A percentile compares a stretch with the other conserved stretches of the same genome.
These are phyloP conservation scores for Typhlichthys subterraneus DNA, from an alignment of 2,797 vertebrate species.

Conservation along the genomic window DNA sequence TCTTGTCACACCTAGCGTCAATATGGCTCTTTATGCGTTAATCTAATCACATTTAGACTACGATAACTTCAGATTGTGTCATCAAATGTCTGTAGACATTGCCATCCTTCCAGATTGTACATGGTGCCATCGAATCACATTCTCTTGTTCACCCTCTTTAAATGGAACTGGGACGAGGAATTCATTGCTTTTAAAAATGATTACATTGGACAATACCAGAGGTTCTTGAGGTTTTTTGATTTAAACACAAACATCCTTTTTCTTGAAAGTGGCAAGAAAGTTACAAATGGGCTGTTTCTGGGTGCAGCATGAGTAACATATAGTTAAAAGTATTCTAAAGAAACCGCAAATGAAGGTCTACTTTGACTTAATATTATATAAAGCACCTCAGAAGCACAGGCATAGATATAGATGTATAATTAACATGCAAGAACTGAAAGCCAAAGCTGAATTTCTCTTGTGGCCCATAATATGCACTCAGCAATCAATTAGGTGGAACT, in stretches of 20 bases:
- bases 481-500: slow-evolving; percentile 37
- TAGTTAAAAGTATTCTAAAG: not conserved
- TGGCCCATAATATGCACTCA: slow-evolving; percentile 25
- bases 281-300: not conserved
- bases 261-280: too few species aligned
- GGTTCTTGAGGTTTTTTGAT: slow-evolving; percentile 13
- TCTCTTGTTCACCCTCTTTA: too few species aligned
- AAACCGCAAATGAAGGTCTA: slow-evolving; percentile 4
- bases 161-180: too few species aligned
- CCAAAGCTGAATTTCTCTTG: slow-evolving; percentile 16
- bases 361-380: not conserved
- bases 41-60: not conserved
- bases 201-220: not conserved
- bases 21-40: slow-evolving; percentile 17
- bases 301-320: slow-evolving; percentile 13
- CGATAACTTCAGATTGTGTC: not conserved
- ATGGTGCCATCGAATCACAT: slow-evolving; percentile 19
- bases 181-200: too few species aligned
- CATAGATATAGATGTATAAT: not conserved
- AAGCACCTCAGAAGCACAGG: not conserved
- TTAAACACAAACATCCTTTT: too few species aligned
- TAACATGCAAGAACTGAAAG: slow-evolving; percentile 11
- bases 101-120: too few species aligned
- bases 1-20: slow-evolving; percentile 50
- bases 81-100: not conserved